Percentiles rank a stretch among this genome's conserved stretches.
These are phyloP conservation scores for Temnothorax longispinosus DNA, from an alignment of 1,140 invertebrate species.

Conservation along the genomic window DNA sequence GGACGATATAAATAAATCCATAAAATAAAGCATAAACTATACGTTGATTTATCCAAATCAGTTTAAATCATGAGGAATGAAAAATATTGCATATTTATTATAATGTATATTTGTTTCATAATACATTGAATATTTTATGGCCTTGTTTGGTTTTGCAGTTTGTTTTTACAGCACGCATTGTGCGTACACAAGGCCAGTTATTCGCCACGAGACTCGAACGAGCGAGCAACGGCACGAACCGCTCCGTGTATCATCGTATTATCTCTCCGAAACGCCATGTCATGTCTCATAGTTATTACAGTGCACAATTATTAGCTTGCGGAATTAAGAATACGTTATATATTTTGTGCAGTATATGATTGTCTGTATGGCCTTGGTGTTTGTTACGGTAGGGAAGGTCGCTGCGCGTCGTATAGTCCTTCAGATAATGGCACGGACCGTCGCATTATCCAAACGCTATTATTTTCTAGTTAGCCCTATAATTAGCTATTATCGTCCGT, in stretches of 20 bases:
- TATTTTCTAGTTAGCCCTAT: not conserved
- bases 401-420: not conserved
- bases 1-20: not conserved
- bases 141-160: not conserved
- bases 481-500: not conserved
- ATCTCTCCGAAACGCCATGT: not conserved
- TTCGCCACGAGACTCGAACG: not conserved
- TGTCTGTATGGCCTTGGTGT: not conserved
- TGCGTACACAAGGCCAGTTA: not conserved
- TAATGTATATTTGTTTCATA: not conserved
- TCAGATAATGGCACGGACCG: too few species aligned
- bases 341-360: not conserved
- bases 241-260: not conserved
- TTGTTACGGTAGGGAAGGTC: not conserved
- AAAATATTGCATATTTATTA: not conserved
- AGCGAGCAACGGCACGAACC: not conserved
- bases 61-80: not conserved
- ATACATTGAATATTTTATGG: not conserved
- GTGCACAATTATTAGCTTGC: not conserved
- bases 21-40: not conserved
- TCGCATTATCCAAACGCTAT: not conserved
- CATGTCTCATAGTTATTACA: not conserved
- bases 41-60: not conserved
- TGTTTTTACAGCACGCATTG: not conserved
- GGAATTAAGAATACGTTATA: not conserved